Evolutionary conservation across 2,888 invertebrate species (phyloP), one percentile per base, ranked within the genome.

Genomic region (Himalopsyche tibetana): DNA sequence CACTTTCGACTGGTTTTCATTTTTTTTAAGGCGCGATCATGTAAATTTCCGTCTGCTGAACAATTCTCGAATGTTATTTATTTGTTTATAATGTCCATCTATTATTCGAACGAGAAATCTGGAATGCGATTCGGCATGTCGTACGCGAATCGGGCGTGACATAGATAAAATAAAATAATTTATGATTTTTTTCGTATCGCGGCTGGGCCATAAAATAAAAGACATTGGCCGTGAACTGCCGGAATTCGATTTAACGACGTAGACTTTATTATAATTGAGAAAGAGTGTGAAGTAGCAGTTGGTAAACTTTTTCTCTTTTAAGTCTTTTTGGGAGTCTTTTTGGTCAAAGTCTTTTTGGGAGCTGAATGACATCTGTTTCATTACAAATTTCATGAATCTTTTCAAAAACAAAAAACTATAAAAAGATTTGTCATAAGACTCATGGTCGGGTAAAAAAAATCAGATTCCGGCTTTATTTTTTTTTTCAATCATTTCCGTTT

Each of bases 71-170:
- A 63, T 63, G 63, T 63, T 63, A 63, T 63, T 63, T 63, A 63
- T 63, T 63, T 63, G 63, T 63, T 63, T 63, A 63, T 63, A 63
- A 63, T 63, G 63, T 63, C 63, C 63, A 63, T 63, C 63, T 63
- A 28, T 63, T 63, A 28, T 63, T 19, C 28, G 63, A 63, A 19
- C 28, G 63, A 63, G 63, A 63, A 19, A 63, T 63, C 28, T 63
- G 63, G 63, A 63, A 63, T 63, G 63, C 63, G 63, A 63, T 63
- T 63, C 63, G 63, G 19, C 63, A 63, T 63, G 63, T 63, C 28
- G 19, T 63, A 19, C 28, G 63, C 63, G 19, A 63, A 63, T 6
- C 8, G 19, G 63, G 63, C 63, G 63, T 63, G 63, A 63, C 63
- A 63, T 28, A 19, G 55, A 19, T 9, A 19, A 63, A 63, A 63